These are phyloP conservation scores for Liparis tanakae DNA, from an alignment of 2,797 vertebrate genomes.

Conservation along the genomic window DNA sequence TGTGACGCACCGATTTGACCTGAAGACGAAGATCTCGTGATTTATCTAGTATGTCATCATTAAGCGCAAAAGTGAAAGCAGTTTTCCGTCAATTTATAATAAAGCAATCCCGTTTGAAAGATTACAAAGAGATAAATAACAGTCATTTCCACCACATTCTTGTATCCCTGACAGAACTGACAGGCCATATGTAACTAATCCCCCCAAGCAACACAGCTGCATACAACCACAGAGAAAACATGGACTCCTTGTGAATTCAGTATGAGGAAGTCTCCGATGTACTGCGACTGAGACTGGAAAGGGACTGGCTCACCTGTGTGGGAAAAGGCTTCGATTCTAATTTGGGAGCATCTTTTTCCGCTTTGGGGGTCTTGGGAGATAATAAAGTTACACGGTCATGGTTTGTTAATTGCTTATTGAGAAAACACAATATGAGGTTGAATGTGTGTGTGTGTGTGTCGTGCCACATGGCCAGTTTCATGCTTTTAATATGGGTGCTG, in stretches of 20 bases:
- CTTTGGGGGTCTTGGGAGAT: background rate
- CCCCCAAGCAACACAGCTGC: conserved; percentile 1
- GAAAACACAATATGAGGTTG: conserved; percentile 49
- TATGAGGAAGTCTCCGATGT: background rate
- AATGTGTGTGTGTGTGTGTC: conserved; percentile 12
- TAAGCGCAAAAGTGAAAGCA: background rate
- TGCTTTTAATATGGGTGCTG: conserved; percentile 50
- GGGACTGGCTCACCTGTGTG: conserved; percentile 17
- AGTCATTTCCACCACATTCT: background rate
- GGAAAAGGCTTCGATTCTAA: conserved; percentile 12
- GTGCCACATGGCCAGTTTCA: conserved; percentile 39
- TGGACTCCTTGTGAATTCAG: background rate
- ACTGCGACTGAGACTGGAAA: background rate
- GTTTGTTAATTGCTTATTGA: conserved; percentile 47
- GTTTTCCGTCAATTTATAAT: conserved; percentile 5
- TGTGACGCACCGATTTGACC: background rate
- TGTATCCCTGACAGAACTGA: background rate
- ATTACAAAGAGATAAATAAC: background rate
- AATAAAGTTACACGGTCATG: conserved; percentile 8
- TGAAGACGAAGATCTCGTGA: background rate
- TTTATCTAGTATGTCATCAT: background rate
- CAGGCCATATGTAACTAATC: background rate
- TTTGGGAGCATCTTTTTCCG: conserved; percentile 1
- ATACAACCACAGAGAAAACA: background rate
- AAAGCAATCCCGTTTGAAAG: background rate